Percentiles rank a stretch among this genome's conserved stretches.
Evolutionary conservation across 2,113 vertebrate species (phyloP).

Genomic region (Lanius collurio): DNA sequence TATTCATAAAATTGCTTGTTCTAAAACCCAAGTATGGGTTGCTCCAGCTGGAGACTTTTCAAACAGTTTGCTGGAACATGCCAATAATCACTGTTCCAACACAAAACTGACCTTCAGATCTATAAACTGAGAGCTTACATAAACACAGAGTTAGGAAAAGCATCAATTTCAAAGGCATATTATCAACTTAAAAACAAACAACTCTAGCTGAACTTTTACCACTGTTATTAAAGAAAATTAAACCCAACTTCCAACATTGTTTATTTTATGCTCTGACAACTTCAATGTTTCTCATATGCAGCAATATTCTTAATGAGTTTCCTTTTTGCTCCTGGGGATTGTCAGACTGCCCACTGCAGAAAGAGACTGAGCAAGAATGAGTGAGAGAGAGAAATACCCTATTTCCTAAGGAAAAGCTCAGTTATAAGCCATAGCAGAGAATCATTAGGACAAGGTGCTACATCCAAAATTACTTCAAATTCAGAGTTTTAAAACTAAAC

Average conservation of each 20-base stretch:
- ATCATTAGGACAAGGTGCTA: background rate
- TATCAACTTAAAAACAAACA: background rate
- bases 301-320: constrained; percentile 32
- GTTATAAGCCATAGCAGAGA: background rate
- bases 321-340: constrained; percentile 7
- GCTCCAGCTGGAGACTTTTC: constrained; percentile 5
- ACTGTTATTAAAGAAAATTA: constrained; percentile 25
- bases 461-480: background rate
- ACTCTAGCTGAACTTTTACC: background rate
- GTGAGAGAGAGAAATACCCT: background rate
- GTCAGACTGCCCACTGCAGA: constrained; percentile 10
- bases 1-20: background rate
- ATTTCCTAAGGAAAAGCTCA: background rate
- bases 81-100: constrained; percentile 6
- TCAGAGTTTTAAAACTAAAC: background rate
- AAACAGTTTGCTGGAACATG: background rate
- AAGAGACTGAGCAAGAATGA: fast-evolving
- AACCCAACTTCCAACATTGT: background rate
- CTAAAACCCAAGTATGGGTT: background rate
- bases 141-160: constrained; percentile 12
- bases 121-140: background rate
- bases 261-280: constrained; percentile 40
- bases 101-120: constrained; percentile 26
- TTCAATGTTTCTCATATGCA: constrained; percentile 1
- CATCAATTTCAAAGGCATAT: constrained; percentile 8